phyloP scores from a whole-genome alignment of 2,888 invertebrate genomes.

The Coremacera marginata region DNA sequence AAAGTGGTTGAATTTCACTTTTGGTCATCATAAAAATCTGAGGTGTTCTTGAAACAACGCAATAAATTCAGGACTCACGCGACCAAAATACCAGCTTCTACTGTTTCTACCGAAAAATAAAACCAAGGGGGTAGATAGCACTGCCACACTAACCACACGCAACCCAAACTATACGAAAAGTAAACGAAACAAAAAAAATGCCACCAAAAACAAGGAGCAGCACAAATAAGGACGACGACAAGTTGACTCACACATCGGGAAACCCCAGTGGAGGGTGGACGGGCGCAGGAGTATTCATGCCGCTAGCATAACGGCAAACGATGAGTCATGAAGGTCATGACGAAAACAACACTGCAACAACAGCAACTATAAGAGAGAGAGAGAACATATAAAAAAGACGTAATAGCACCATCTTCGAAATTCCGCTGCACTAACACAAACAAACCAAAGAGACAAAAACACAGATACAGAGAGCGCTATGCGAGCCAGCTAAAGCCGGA shows the following conservation, averaged over 20 bases:
- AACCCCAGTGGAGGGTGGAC: slow-evolving; percentile 53
- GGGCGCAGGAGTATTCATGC: slow-evolving; percentile 43
- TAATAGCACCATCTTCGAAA: slow-evolving; percentile 45
- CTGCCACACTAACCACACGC: slow-evolving; percentile 14
- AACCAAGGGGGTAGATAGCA: slow-evolving; percentile 2
- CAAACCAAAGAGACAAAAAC: slow-evolving; percentile 35
- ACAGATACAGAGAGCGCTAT: slow-evolving; percentile 16
- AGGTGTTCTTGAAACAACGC: slow-evolving; percentile 11
- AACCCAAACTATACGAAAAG: background rate
- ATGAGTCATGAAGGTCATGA: slow-evolving; percentile 71
- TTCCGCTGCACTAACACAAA: slow-evolving; percentile 40
- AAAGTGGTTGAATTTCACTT: background rate
- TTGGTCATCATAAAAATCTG: background rate
- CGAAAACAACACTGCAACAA: slow-evolving; percentile 55
- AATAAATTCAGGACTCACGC: background rate
- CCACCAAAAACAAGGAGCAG: slow-evolving; percentile 4
- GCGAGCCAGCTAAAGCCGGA: background rate
- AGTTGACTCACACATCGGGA: slow-evolving; percentile 49
- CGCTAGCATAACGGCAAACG: slow-evolving; percentile 54
- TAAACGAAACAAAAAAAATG: background rate
- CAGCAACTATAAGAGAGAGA: slow-evolving; percentile 4
- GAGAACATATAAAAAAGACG: background rate
- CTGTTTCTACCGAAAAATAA: background rate
- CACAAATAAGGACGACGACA: slow-evolving; percentile 24
- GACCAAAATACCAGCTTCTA: background rate